phyloP scores from a whole-genome alignment of 2,113 vertebrate genomes.

The Natator depressus region DNA sequence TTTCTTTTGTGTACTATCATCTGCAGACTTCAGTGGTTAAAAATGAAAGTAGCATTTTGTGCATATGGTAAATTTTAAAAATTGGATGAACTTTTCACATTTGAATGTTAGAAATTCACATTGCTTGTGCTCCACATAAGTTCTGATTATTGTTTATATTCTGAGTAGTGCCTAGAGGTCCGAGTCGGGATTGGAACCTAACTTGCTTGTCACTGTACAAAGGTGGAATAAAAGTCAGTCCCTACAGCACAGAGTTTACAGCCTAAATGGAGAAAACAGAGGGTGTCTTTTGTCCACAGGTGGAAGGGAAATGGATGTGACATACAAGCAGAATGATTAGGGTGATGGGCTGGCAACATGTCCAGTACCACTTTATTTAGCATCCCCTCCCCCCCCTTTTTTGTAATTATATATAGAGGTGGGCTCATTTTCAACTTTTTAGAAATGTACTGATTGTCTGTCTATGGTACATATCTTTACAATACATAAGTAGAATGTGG shows the following conservation, averaged over 20 bases:
- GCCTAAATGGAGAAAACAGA: not conserved
- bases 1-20: conserved; percentile 53
- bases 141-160: not conserved
- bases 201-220: not conserved
- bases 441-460: not conserved
- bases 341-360: not conserved
- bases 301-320: not conserved
- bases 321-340: not conserved
- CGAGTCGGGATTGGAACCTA: not conserved
- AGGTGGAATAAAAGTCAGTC: not conserved
- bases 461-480: not conserved
- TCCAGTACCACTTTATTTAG: not conserved
- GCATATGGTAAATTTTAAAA: conserved; percentile 40
- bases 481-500: not conserved
- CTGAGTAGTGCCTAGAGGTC: not conserved
- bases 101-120: conserved; percentile 6
- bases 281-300: not conserved
- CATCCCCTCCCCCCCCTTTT: not conserved
- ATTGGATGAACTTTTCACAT: conserved; percentile 24
- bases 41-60: conserved; percentile 51
- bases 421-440: not conserved
- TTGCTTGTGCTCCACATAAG: conserved; percentile 31
- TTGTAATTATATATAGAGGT: not conserved
- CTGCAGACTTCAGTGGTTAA: conserved; percentile 30
- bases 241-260: not conserved